phyloP scores from a whole-genome alignment of 2,113 vertebrate species.

The Tachycineta bicolor region DNA sequence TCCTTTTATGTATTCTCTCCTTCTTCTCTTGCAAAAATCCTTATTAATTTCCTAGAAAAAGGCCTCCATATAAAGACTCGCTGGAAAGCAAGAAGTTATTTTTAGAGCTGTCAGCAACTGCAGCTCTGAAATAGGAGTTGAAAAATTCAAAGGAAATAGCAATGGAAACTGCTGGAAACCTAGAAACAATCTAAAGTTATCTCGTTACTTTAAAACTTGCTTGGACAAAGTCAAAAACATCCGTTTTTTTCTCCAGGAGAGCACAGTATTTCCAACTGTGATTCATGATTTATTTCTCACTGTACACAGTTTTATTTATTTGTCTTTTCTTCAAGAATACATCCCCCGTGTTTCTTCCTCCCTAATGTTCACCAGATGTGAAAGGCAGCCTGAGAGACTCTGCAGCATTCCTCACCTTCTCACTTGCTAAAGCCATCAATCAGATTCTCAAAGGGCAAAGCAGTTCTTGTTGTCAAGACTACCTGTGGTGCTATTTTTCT shows the following conservation, averaged over 20 bases:
- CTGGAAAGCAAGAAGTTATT: constrained; percentile 52
- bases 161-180: background rate
- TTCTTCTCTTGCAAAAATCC: constrained; percentile 47
- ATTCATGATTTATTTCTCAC: background rate
- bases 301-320: background rate
- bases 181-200: constrained; percentile 2
- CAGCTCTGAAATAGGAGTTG: background rate
- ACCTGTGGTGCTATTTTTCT: background rate
- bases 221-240: background rate
- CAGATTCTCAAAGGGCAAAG: background rate
- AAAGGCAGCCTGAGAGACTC: background rate
- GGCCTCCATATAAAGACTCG: background rate
- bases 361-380: background rate
- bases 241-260: background rate
- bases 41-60: constrained; percentile 21
- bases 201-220: background rate
- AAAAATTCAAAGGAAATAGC: constrained; percentile 27
- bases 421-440: constrained; percentile 3
- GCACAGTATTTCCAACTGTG: background rate
- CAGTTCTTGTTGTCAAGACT: background rate
- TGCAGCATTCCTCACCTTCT: background rate
- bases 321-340: background rate
- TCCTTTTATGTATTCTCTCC: background rate
- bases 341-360: background rate
- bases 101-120: constrained; percentile 18